Percentiles rank a stretch among this genome's conserved stretches.
phyloP scores from a whole-genome alignment of 2,113 vertebrate genomes.

The Lophura nycthemera region DNA sequence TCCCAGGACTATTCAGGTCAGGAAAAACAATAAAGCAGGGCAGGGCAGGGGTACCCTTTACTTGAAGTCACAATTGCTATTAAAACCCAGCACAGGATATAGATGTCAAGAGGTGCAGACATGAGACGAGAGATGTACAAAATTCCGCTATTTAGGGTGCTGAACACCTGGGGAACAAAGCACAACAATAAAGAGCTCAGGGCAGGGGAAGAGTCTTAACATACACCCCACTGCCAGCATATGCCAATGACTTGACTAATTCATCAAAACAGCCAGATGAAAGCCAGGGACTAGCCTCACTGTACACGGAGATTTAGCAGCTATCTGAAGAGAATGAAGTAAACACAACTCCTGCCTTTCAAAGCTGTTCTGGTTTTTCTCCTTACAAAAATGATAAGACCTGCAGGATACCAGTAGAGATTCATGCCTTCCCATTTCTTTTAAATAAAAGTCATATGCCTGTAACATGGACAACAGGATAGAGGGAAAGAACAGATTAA shows the following conservation, averaged over 20 bases:
- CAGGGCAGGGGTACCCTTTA: not conserved
- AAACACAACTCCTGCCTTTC: slow-evolving; percentile 33
- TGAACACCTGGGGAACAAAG: not conserved
- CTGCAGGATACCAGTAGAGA: not conserved
- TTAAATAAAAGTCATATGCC: not conserved
- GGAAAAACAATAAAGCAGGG: not conserved
- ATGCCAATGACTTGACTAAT: slow-evolving; percentile 15
- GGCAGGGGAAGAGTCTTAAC: not conserved
- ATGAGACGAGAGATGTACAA: not conserved
- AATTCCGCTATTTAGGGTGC: not conserved
- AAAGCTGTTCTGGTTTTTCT: slow-evolving; percentile 43
- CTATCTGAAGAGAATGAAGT: slow-evolving; percentile 38
- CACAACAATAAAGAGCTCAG: not conserved
- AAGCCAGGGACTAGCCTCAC: slow-evolving; percentile 18
- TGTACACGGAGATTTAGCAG: not conserved
- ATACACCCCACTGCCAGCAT: not conserved
- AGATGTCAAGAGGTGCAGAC: not conserved
- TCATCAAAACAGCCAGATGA: slow-evolving; percentile 43
- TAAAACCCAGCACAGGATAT: not conserved
- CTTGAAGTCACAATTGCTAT: not conserved
- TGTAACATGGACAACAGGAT: not conserved
- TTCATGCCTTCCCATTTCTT: not conserved
- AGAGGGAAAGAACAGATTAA: not conserved
- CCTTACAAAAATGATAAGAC: slow-evolving; percentile 20
- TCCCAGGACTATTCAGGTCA: not conserved